These are phyloP conservation scores for Brachyhypopomus gauderio DNA, from an alignment of 2,113 vertebrate genomes.

Conservation along the genomic window DNA sequence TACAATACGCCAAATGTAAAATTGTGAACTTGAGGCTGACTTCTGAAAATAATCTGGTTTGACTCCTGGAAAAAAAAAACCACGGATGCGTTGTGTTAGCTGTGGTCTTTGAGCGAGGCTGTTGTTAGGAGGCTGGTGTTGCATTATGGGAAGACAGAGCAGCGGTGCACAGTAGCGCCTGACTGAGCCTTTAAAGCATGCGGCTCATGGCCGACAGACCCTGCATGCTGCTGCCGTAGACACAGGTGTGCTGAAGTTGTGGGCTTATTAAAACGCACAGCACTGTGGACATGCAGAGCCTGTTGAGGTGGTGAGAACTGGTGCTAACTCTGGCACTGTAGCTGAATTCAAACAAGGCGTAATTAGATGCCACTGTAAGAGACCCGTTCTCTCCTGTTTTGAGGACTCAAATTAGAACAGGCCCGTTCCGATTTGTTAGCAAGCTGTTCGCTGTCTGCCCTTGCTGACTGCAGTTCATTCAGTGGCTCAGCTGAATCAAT, in stretches of 20 bases:
- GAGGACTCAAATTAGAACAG: constrained; percentile 15
- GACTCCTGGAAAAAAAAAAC: not conserved
- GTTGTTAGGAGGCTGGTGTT: not conserved
- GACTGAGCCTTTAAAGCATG: constrained; percentile 33
- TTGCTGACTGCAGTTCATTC: constrained; percentile 5
- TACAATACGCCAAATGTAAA: not conserved
- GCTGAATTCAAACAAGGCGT: constrained; percentile 38
- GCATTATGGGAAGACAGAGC: not conserved
- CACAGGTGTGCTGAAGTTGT: constrained; percentile 41
- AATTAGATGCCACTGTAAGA: constrained; percentile 27
- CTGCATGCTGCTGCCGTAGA: constrained; percentile 8
- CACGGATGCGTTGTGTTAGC: no score
- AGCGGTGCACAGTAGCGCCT: not conserved
- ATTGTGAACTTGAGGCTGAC: not conserved
- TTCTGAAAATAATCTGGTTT: not conserved
- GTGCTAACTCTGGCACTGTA: constrained; percentile 11
- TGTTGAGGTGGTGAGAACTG: constrained; percentile 11
- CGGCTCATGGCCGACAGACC: constrained; percentile 15
- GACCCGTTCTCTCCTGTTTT: not conserved
- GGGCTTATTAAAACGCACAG: constrained; percentile 44
- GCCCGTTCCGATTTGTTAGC: constrained; percentile 21
- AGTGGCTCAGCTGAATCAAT: constrained; percentile 8
- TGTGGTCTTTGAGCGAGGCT: no score
- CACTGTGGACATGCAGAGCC: constrained; percentile 14
- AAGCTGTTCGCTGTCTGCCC: not conserved